A percentile compares a stretch with the other conserved stretches of the same genome.
These are phyloP conservation scores for Anabacerthia variegaticeps DNA, from an alignment of 2,797 vertebrate species.

Conservation along the genomic window DNA sequence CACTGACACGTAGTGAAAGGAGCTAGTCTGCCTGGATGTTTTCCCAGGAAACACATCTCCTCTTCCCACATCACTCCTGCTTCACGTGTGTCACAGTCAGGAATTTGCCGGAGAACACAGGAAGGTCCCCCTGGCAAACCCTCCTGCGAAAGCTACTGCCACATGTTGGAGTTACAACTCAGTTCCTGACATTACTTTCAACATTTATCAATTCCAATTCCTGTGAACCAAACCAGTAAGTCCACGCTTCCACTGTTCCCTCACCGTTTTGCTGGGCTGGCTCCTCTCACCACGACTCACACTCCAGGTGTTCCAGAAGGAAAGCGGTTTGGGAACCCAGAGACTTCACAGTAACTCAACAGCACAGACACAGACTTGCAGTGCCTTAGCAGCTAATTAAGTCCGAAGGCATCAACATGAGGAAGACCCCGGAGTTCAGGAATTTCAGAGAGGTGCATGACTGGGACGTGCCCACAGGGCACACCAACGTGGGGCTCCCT, in stretches of 20 bases:
- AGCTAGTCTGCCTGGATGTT: accelerated
- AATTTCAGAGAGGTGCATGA: not conserved
- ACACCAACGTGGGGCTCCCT: not conserved
- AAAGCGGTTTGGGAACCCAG: not conserved
- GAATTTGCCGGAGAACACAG: accelerated
- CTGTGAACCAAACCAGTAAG: not conserved
- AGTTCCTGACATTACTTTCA: not conserved
- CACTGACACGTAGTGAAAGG: accelerated
- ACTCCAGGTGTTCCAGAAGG: not conserved
- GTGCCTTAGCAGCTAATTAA: not conserved
- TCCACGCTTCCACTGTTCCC: accelerated
- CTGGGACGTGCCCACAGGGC: not conserved
- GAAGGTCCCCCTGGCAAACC: not conserved
- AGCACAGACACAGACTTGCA: not conserved
- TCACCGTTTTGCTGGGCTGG: not conserved
- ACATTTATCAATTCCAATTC: not conserved
- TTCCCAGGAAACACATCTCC: accelerated
- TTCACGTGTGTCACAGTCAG: accelerated
- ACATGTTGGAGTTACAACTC: not conserved
- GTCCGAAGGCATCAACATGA: accelerated
- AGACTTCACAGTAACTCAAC: not conserved
- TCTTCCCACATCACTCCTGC: not conserved
- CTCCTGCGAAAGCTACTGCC: not conserved
- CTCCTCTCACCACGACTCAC: not conserved
- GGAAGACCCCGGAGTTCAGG: not conserved